phyloP scores from a whole-genome alignment of 2,113 vertebrate species.

The Thermophis baileyi region DNA sequence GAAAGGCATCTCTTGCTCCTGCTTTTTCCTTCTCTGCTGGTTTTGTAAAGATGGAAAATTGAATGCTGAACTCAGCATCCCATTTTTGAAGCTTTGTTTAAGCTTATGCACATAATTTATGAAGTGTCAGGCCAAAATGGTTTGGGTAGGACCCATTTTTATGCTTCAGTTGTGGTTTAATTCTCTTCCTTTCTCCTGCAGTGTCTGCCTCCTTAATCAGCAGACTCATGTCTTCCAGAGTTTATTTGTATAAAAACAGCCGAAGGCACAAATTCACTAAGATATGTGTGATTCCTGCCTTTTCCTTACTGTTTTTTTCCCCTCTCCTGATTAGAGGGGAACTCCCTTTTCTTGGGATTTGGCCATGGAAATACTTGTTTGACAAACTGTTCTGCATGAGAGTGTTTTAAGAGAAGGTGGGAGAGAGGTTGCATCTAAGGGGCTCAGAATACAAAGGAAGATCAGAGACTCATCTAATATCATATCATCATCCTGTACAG shows the following conservation, averaged over 20 bases:
- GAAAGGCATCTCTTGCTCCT: neutral
- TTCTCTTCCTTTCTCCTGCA: constrained; percentile 61
- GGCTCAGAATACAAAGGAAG: constrained; percentile 16
- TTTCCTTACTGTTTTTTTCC: constrained; percentile 61
- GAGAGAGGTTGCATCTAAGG: neutral
- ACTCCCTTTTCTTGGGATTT: constrained; percentile 55
- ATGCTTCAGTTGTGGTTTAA: constrained; percentile 70
- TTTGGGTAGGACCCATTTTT: constrained; percentile 66
- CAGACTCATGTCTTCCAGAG: constrained; percentile 57
- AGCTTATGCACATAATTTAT: constrained; percentile 72
- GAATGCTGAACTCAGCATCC: constrained; percentile 46
- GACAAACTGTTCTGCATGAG: constrained; percentile 33
- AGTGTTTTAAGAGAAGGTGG: constrained; percentile 16
- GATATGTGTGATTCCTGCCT: constrained; percentile 55
- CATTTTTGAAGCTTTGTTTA: constrained; percentile 48
- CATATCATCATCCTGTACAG: constrained; percentile 46
- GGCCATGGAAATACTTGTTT: constrained; percentile 34
- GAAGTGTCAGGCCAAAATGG: constrained; percentile 74
- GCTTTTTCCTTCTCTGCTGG: neutral
- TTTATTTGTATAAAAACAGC: constrained; percentile 74
- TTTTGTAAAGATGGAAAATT: constrained; percentile 28
- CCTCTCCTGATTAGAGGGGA: constrained; percentile 49
- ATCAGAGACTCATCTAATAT: constrained; percentile 34
- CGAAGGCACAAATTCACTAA: constrained; percentile 53
- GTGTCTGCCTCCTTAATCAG: constrained; percentile 69